A percentile compares a stretch with the other conserved stretches of the same genome.
Conservation (phyloP, 35 echinoderm and acorn worm species). For the Heliocidaris erythrogramma region DNA sequence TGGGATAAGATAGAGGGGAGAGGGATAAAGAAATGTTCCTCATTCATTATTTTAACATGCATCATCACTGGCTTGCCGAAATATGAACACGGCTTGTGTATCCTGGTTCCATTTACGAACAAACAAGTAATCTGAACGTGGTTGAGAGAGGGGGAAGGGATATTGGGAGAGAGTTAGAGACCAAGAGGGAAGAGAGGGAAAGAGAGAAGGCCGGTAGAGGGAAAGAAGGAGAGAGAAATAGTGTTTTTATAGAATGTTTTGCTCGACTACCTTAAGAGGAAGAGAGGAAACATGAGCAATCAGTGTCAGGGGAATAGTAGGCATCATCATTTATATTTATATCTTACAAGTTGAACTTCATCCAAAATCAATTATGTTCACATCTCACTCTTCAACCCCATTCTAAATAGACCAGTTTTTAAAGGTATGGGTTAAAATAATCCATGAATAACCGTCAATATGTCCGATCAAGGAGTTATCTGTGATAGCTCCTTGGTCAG, state of each 20-base stretch:
- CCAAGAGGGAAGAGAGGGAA: not conserved
- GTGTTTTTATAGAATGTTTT: too few species aligned
- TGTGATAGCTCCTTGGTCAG: too few species aligned
- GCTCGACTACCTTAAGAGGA: not conserved
- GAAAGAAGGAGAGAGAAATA: too few species aligned
- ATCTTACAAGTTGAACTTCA: not conserved
- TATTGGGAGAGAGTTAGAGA: not conserved
- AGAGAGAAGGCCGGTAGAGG: not conserved
- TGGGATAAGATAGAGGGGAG: too few species aligned
- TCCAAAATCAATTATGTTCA: not conserved
- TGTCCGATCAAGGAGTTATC: too few species aligned
- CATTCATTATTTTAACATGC: not conserved
- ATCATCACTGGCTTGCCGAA: not conserved
- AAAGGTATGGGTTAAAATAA: too few species aligned
- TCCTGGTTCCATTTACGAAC: not conserved
- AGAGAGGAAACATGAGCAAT: conserved; percentile 6
- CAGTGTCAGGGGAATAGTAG: not conserved
- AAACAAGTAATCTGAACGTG: not conserved
- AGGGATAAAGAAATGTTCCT: too few species aligned
- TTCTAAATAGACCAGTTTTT: too few species aligned
- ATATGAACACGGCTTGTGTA: not conserved
- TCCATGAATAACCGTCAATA: too few species aligned
- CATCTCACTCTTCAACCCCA: too few species aligned
- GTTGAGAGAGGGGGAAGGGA: not conserved
- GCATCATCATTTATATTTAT: not conserved